These are phyloP conservation scores for Synanthedon tipuliformis DNA, from an alignment of 2,888 invertebrate species.

Conservation along the genomic window DNA sequence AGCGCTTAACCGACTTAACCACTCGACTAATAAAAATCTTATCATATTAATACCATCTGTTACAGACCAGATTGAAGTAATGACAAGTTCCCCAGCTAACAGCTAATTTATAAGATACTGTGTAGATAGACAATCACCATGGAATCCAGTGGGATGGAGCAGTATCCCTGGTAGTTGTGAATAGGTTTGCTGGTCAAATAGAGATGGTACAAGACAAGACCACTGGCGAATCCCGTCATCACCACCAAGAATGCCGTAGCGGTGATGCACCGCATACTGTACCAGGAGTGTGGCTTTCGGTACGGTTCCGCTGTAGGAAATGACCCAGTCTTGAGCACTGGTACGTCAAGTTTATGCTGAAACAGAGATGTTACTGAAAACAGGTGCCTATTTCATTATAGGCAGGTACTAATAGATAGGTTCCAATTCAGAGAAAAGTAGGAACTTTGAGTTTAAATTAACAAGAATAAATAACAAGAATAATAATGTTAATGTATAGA, in stretches of 20 bases:
- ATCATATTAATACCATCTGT: too few relatives aligned
- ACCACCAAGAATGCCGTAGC: constrained; percentile 77
- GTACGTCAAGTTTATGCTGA: constrained; percentile 53
- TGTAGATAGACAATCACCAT: constrained; percentile 1
- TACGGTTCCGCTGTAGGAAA: constrained; percentile 1
- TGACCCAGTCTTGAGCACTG: neutral
- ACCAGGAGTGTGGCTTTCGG: constrained; percentile 27
- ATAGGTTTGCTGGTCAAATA: constrained; percentile 55
- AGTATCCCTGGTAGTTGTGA: constrained; percentile 76
- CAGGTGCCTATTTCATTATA: too few relatives aligned
- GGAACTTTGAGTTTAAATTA: too few relatives aligned
- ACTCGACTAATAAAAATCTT: too few relatives aligned
- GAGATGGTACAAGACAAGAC: constrained; percentile 81
- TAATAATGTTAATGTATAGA: too few relatives aligned
- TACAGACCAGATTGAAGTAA: too few relatives aligned
- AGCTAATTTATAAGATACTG: too few relatives aligned
- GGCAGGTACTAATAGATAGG: too few relatives aligned
- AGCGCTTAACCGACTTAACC: too few relatives aligned
- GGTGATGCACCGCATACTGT: constrained; percentile 49
- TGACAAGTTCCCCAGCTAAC: too few relatives aligned
- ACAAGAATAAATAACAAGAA: too few relatives aligned
- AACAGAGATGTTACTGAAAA: constrained; percentile 7
- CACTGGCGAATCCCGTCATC: constrained; percentile 77
- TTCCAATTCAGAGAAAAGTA: too few relatives aligned
- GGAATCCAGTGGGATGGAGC: constrained; percentile 72